phyloP scores from a whole-genome alignment of 2,113 vertebrate species.

The Pterocles orientalis region DNA sequence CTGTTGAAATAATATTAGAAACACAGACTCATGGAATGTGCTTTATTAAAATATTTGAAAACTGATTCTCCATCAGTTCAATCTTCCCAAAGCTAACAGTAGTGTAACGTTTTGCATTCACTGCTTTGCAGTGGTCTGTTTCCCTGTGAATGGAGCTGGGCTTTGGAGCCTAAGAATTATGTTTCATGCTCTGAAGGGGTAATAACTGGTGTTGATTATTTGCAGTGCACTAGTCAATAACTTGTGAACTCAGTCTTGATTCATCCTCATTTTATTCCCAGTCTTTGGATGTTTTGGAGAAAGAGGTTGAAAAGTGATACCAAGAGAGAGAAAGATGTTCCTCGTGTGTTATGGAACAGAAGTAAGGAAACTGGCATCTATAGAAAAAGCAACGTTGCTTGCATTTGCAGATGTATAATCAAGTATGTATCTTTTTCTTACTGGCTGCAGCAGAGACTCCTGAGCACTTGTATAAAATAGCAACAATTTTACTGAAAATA shows the following conservation, averaged over 20 bases:
- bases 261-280: not conserved
- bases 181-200: not conserved
- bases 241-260: not conserved
- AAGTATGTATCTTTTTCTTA: not conserved
- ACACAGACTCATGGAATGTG: not conserved
- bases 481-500: not conserved
- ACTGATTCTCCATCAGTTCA: not conserved
- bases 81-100: not conserved
- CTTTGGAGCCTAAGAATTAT: not conserved
- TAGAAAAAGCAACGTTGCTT: not conserved
- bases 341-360: not conserved
- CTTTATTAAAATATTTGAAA: conserved; percentile 8
- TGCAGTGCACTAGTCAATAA: not conserved
- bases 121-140: not conserved
- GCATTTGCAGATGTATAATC: not conserved
- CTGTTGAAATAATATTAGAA: not conserved
- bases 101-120: not conserved
- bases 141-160: not conserved
- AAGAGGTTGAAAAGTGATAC: not conserved
- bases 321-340: not conserved
- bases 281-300: not conserved
- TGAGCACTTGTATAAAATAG: not conserved
- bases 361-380: not conserved
- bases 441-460: not conserved
- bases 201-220: not conserved